Evolutionary conservation across 53 echinoderm and acorn worm genomes (phyloP).

Genomic region (Luidia sarsii): DNA sequence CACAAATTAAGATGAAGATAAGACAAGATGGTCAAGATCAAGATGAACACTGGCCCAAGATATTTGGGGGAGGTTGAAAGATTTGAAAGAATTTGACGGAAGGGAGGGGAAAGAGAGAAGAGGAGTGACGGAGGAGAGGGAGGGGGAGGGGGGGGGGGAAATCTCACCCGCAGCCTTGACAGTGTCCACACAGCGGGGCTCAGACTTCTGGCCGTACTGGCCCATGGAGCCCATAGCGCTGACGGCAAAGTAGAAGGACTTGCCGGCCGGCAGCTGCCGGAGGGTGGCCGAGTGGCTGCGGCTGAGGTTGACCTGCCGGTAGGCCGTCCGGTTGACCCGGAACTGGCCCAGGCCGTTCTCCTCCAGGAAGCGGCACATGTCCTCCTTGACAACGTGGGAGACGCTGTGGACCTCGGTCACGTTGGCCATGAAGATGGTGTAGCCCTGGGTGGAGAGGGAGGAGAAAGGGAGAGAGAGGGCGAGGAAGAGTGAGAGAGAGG

Average conservation of each 20-base stretch:
- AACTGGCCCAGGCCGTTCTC: background rate
- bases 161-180: background rate
- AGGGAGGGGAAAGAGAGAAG: too few relatives aligned
- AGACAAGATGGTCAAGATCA: too few relatives aligned
- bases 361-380: too few relatives aligned
- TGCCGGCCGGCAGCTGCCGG: background rate
- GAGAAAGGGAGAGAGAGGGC: background rate
- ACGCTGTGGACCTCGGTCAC: background rate
- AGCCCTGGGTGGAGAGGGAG: constrained; percentile 59
- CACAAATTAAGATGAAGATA: too few relatives aligned
- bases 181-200: constrained; percentile 3
- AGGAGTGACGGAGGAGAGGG: too few relatives aligned
- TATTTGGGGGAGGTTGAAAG: too few relatives aligned
- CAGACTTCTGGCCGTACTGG: constrained; percentile 58
- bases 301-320: constrained; percentile 4
- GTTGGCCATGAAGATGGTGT: constrained; percentile 63
- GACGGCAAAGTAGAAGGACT: constrained; percentile 45
- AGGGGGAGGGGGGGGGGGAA: too few relatives aligned
- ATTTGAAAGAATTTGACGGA: too few relatives aligned
- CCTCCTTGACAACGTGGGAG: too few relatives aligned
- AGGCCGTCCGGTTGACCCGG: background rate
- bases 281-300: background rate
- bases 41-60: too few relatives aligned
- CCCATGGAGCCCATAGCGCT: constrained; percentile 63
- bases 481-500: too few relatives aligned